These are phyloP conservation scores for Ianthella basta DNA, from an alignment of 37 sponge, comb jelly and placozoan genomes.

Conservation along the genomic window DNA sequence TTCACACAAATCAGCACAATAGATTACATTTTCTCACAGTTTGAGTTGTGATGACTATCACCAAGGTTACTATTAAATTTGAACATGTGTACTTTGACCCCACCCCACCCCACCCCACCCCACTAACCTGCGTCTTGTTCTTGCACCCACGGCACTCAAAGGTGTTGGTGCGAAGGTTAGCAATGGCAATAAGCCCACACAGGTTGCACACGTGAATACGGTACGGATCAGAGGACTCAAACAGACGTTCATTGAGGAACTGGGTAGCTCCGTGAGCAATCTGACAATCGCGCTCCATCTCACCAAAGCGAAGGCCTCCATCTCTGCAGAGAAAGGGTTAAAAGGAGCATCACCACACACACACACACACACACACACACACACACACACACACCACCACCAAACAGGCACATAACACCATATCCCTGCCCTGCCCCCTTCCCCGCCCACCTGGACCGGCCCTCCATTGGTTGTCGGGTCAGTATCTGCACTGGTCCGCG, in stretches of 20 bases:
- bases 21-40: too few relatives aligned
- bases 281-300: conserved; percentile 99
- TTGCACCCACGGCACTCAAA: conserved; percentile 98
- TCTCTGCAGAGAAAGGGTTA: conserved; percentile 62
- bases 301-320: conserved; percentile 99
- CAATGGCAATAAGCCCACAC: conserved; percentile 98
- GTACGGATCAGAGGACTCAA: conserved; percentile 95
- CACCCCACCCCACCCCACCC: too few relatives aligned
- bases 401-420: too few relatives aligned
- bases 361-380: neutral
- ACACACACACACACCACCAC: neutral
- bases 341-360: neutral
- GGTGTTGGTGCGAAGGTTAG: conserved; percentile 89
- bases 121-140: conserved; percentile 93
- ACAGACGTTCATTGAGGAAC: conserved; percentile 97
- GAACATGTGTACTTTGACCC: too few relatives aligned
- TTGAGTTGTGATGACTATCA: too few relatives aligned
- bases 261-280: conserved; percentile 99
- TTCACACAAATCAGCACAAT: too few relatives aligned
- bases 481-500: conserved; percentile 96
- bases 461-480: conserved; percentile 99
- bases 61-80: too few relatives aligned
- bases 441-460: conserved; percentile 85
- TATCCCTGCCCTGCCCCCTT: neutral
- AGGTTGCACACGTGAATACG: conserved; percentile 93